Base-by-base conservation (phyloP, 2,888 invertebrate species). In the Bellardia pandia region DNA sequence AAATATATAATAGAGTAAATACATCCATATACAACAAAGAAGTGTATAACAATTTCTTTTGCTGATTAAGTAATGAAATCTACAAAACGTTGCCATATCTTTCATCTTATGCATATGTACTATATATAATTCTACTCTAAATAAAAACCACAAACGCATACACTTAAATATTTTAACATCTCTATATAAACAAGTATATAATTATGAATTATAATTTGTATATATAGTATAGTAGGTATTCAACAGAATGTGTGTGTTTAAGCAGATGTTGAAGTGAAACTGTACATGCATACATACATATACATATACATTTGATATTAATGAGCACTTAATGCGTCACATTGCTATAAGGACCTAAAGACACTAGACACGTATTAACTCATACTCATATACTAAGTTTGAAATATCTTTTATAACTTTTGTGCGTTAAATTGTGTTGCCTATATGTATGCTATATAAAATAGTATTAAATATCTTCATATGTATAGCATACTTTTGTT, bases 1-100 rank as follows among this genome's bases (percentile, higher is more conserved):
- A 16, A 33, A 30, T 7, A 40, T 40, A 16, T 62, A 37, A 62
- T 40, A 62, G 0, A 37, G 13, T 60, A 7, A 3, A 30, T 30
- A 58, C 56, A 23, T 3, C 2, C 9, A 42, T 16, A 45, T 9
- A 13, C 13, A 13, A 9, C 9, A 13, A 33, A 45, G 45, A 11
- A 45, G 45, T 45, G 11, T 45, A 45, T 45, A 77, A 37, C 74
- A 51, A 64, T 78, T 72, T 77, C 68, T 90, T 86, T 45, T 88
- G 74, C 69, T 89, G 89, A 91, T 89, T 91, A 90, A 91, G 90
- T 89, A 89, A 89, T 90, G 91, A 89, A 90, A 90, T 89, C 90
- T 90, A 90, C 60, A 45, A 66, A 80, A 23, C 33, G 45, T 66
- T 62, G 16, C 9, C 53, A 42, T 16, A 72, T 42, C 60, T 71